Base-by-base conservation (phyloP, 2,797 vertebrate genomes). In the Melanogrammus aeglefinus region DNA sequence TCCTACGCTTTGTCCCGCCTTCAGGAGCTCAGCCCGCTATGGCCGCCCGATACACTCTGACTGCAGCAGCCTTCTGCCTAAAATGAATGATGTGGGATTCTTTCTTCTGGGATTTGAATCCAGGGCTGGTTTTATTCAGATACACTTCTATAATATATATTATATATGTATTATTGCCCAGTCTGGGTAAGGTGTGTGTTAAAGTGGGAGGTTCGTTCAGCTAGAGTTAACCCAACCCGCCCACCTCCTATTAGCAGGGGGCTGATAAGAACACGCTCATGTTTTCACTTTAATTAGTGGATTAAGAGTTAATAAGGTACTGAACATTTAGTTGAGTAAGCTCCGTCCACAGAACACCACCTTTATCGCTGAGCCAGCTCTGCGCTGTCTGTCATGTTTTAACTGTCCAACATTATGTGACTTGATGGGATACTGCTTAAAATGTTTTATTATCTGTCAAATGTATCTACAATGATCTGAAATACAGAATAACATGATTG, bases 211-310 rank as follows among this genome's bases (percentile, higher is more conserved):
- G 6, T 24, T 21, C n/a, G n/a, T n/a, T 63, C 6, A 4, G 21
- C 51, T 9, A 63, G 21, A 63, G 8, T 24, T 63, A n/a, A 24
- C 57, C 6, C 21, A 63, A 63, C 6, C 57, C 57, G n/a, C 12
- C 63, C 24, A 69, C 63, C 63, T 69, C 27, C 29, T 27, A 69
- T 69, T 10, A n/a, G n/a, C 63, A 69, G 63, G 63, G 63, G 63
- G 63, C 63, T 69, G 63, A 69, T 69, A 69, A 69, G 63, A 69
- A 69, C 29, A 69, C 63, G 29, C 24, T 69, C 3, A 69, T 27
- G n/a, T 69, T 27, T 69, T 69, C n/a, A 27, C 63, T 69, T 69
- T 69, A 69, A 69, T 69, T 69, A 69, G 7, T n/a, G 14, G 63
- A 24, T 69, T 69, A 69, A 69, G 27, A 16, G 63, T 69, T 69